A percentile compares a stretch with the other conserved stretches of the same genome.
Conservation (phyloP, 2,113 vertebrate species). For the Accipiter virgatus region DNA sequence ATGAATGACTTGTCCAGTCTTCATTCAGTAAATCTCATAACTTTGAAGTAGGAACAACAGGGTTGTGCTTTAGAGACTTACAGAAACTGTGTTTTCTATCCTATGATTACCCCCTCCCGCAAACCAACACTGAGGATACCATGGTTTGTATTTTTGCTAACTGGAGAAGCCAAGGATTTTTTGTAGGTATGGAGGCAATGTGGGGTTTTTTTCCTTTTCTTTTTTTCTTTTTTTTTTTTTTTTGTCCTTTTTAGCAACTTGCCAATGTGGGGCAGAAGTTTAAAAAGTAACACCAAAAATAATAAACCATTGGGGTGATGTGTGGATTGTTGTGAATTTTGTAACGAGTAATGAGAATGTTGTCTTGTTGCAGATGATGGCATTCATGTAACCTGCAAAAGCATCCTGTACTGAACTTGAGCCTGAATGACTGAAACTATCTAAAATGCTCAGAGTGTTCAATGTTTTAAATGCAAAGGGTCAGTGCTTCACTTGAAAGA, state of each 20-base stretch:
- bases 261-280: neutral
- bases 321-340: slow-evolving; percentile 43
- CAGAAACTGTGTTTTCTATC: slow-evolving; percentile 81
- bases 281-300: slow-evolving; percentile 52
- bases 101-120: slow-evolving; percentile 64
- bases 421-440: slow-evolving; percentile 56
- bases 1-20: slow-evolving; percentile 77
- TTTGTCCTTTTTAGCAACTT: slow-evolving; percentile 46
- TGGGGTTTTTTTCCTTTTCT: neutral
- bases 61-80: slow-evolving; percentile 81
- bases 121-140: slow-evolving; percentile 65
- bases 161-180: slow-evolving; percentile 75
- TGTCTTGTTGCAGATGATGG: slow-evolving; percentile 57
- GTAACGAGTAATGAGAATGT: slow-evolving; percentile 17
- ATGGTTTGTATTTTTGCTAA: slow-evolving; percentile 81
- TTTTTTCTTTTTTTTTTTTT: neutral
- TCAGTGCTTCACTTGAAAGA: slow-evolving; percentile 61
- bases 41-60: slow-evolving; percentile 75
- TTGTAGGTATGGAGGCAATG: slow-evolving; percentile 60
- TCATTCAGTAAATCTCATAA: slow-evolving; percentile 72
- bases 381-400: slow-evolving; percentile 50
- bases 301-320: slow-evolving; percentile 46
- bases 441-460: slow-evolving; percentile 54
- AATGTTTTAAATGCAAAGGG: slow-evolving; percentile 38
- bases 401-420: slow-evolving; percentile 52